These are phyloP conservation scores for Thalassarche chlororhynchos DNA, from an alignment of 2,113 vertebrate genomes.

Conservation along the genomic window DNA sequence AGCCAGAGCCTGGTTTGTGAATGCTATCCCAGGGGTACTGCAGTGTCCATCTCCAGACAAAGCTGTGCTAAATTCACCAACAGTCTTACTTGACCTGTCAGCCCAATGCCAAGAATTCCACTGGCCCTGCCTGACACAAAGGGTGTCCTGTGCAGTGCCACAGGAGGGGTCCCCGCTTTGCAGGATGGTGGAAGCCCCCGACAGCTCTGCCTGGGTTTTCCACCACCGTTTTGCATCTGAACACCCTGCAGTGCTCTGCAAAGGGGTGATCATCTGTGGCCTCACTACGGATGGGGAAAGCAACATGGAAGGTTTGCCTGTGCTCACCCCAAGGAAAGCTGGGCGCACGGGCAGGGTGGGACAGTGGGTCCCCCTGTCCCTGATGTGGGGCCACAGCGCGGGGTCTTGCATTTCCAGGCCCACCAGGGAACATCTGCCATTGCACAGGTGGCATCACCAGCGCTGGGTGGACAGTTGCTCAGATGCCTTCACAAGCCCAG, in stretches of 20 bases:
- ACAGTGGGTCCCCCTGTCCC: not conserved
- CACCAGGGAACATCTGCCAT: not conserved
- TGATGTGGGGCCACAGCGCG: rapidly evolving
- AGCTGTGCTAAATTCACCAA: not conserved
- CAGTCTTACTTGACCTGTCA: too few species aligned
- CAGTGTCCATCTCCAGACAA: not conserved
- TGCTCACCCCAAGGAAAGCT: not conserved
- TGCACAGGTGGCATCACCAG: rapidly evolving
- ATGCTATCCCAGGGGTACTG: not conserved
- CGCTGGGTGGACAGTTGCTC: not conserved
- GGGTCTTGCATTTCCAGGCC: not conserved
- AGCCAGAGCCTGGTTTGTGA: not conserved
- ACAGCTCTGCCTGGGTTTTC: not conserved
- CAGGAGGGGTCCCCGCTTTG: not conserved
- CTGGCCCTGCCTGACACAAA: not conserved
- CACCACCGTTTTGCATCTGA: not conserved
- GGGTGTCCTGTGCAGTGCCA: too few species aligned
- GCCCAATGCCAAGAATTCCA: not conserved
- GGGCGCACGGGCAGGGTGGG: not conserved
- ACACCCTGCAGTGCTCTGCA: not conserved
- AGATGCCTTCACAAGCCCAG: not conserved
- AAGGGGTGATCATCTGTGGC: not conserved
- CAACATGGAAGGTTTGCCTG: not conserved
- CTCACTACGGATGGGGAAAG: not conserved
- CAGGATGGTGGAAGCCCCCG: not conserved